Percentiles rank a stretch among this genome's conserved stretches.
Evolutionary conservation across 2,797 vertebrate genomes (phyloP).

Genomic region (Xenopus petersii): DNA sequence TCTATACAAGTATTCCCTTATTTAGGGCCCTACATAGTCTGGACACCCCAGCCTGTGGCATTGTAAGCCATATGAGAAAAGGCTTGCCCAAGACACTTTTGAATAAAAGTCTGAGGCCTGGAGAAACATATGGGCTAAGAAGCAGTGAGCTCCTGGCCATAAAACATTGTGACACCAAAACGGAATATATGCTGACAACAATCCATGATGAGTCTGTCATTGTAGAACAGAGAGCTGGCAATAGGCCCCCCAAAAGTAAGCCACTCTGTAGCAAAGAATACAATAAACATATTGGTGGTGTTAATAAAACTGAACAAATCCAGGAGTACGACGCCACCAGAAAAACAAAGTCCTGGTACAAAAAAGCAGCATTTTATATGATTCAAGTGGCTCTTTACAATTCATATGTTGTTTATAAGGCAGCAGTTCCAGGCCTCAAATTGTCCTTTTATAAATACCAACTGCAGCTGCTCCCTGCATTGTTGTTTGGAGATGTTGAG

Average conservation of each 20-base stretch:
- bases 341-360: constrained; percentile 1
- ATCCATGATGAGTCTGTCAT: constrained; percentile 7
- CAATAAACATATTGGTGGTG: not conserved
- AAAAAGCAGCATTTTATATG: not conserved
- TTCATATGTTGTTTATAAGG: not conserved
- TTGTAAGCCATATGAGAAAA: not conserved
- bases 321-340: not conserved
- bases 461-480: not conserved
- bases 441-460: not conserved
- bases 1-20: not conserved
- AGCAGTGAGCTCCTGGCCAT: not conserved
- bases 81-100: not conserved
- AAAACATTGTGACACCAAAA: not conserved
- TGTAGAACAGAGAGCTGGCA: not conserved
- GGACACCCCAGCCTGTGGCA: constrained; percentile 4
- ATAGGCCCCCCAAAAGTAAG: not conserved
- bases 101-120: not conserved
- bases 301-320: not conserved
- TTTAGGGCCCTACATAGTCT: not conserved
- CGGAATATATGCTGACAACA: not conserved
- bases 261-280: constrained; percentile 1
- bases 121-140: not conserved
- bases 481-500: not conserved
- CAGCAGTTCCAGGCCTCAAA: not conserved
- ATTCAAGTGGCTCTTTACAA: not conserved